Evolutionary conservation across 2,888 invertebrate genomes (phyloP), one percentile per base, ranked within the genome.

Genomic region (Meta bourneti): DNA sequence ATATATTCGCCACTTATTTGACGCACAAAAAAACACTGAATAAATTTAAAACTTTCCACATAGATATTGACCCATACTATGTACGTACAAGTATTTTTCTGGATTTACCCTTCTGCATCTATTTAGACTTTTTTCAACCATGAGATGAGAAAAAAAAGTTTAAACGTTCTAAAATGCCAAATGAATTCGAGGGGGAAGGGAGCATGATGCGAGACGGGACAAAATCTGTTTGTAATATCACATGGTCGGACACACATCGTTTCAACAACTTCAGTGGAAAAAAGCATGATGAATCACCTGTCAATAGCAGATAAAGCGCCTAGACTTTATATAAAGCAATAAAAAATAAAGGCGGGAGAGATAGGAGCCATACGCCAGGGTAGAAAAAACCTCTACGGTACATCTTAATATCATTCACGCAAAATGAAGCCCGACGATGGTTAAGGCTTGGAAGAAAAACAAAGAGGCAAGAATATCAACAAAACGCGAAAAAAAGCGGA

Each of bases 271-370:
- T 61, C 16, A 51, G n/a, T 48, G 48, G 61, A 61, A 54, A 80
- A 72, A 77, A 78, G 20, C 11, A 83, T 91, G 91, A 91, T 91
- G 87, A 87, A 91, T 91, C 77, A 74, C 87, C 91, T 91, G 91
- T 78, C 91, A 91, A 91, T 91, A 83, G 54, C 87, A 82, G 78
- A 87, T 79, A 91, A 79, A 69, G 54, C 79, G 49, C 5, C 81
- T 8, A 69, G 61, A 80, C 61, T 81, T 54, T 61, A 54, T 72
- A 71, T 52, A 52, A 74, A 71, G 51, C 13, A 74, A 83, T 75
- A 81, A 88, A 48, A 81, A 86, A 20, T n/a, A 11, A 8, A 77
- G 6, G 34, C 49, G n/a, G 51, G 77, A 71, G 51, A 78, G 20
- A 6, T 7, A 84, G 34, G 9, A 54, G 7, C 52, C 48, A 20